Conservation (phyloP, 2,797 vertebrate species). For the Xiphorhynchus erythropygius region DNA sequence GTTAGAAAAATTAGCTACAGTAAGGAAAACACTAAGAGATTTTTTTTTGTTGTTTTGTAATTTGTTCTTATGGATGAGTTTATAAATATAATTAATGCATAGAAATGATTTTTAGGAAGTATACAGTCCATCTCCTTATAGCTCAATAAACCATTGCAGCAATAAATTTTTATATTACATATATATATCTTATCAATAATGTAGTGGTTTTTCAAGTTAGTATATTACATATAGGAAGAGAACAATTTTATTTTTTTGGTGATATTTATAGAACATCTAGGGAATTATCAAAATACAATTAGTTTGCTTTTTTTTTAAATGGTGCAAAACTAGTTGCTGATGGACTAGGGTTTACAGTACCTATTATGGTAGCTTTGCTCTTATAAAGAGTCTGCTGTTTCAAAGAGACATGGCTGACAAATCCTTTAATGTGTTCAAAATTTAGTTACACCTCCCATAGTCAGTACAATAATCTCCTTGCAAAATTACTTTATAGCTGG, state of each 20-base stretch:
- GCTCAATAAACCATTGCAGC: neutral
- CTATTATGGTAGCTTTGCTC: neutral
- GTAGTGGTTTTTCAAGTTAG: neutral
- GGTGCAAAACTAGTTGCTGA: neutral
- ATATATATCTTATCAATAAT: neutral
- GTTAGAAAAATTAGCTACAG: neutral
- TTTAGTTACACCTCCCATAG: neutral
- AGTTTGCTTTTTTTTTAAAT: neutral
- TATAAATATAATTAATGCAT: neutral
- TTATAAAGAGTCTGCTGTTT: neutral
- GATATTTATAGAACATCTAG: neutral
- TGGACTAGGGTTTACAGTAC: neutral
- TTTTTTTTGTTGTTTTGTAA: fast-evolving
- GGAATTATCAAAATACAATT: neutral
- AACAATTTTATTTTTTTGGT: neutral
- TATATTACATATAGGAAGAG: neutral
- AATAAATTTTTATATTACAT: neutral
- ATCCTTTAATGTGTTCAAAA: neutral
- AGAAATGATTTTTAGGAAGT: neutral
- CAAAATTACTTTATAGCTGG: neutral
- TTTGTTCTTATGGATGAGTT: neutral
- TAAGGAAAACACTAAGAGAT: neutral
- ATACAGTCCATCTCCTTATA: neutral
- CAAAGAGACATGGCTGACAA: neutral
- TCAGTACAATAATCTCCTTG: neutral